Base-by-base conservation (phyloP, 1,140 invertebrate genomes). In the Helicoverpa zea region DNA sequence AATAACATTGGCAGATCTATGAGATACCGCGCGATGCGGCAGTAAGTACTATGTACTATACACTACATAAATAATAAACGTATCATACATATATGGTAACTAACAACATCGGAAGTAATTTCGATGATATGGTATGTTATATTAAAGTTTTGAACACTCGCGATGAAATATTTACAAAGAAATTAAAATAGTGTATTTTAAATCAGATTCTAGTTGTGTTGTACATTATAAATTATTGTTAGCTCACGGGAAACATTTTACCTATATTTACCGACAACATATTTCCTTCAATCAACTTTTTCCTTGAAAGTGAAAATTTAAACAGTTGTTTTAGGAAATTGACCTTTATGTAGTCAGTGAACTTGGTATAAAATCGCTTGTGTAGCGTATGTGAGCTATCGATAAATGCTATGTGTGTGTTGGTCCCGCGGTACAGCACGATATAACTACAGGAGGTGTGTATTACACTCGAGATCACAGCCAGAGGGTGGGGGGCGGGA, bases 391-490 rank as follows among this genome's bases (percentile, higher is more conserved):
- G 9, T 43, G 35, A 43, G 35, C 35, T 18, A 11, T 12, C 23
- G 74, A 13, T 51, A 76, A 58, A 74, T 74, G 56, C 52, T 54
- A 59, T 30, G 58, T 13, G n/a, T 16, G 64, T 49, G 81, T 94
- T 94, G 93, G 92, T 94, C 92, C 92, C 92, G 89, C 87, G 83
- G 84, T 81, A 87, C 89, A 92, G 87, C 89, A 87, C 89, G 85
- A 88, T 89, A 86, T 86, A 87, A 63, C 85, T 89, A 89, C 82
- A 87, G 85, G 89, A 90, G 86, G 88, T 87, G 81, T 90, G 88
- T 88, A 23, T 23, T 23, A 23, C 23, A 23, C 86, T 90, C 92
- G 88, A 92, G 93, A 93, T 94, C 93, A 94, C 93, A 94, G 93
- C 93, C 93, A 87, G 81, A 88, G 80, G 82, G 84, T 84, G 80